A percentile compares a stretch with the other conserved stretches of the same genome.
Evolutionary conservation across 1,140 invertebrate species (phyloP).

Genomic region (Diachasma alloeum): DNA sequence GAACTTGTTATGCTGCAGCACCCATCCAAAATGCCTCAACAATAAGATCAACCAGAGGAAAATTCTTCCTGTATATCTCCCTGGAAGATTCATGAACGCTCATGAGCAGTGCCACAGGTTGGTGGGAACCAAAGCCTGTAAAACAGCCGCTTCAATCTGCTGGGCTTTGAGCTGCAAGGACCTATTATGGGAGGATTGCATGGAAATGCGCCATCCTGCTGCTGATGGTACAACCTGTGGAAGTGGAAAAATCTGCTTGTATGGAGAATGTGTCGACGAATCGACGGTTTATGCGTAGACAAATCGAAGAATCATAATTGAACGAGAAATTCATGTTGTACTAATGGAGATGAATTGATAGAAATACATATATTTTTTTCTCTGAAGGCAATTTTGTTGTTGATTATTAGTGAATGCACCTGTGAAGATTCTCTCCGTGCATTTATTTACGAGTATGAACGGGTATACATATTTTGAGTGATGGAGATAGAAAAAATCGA

Average conservation of each 20-base stretch:
- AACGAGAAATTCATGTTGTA: too few species aligned
- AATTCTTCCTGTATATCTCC: neutral
- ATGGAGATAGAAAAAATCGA: too few species aligned
- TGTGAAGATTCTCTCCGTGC: too few species aligned
- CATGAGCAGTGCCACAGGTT: constrained; percentile 20
- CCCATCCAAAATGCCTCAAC: constrained; percentile 2
- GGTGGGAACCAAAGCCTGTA: neutral
- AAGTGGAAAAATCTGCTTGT: neutral
- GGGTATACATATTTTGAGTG: too few species aligned
- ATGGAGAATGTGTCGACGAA: neutral
- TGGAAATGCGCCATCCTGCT: neutral
- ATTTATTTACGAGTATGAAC: too few species aligned
- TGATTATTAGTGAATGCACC: too few species aligned
- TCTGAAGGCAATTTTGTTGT: too few species aligned
- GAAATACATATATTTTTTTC: too few species aligned
- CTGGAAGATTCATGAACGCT: constrained; percentile 12
- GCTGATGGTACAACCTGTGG: constrained; percentile 9
- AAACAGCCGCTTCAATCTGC: neutral
- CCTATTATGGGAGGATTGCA: neutral
- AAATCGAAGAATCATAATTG: too few species aligned
- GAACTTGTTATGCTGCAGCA: neutral
- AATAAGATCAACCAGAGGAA: neutral
- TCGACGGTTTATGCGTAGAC: neutral
- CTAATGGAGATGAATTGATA: too few species aligned
- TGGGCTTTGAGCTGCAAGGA: neutral